Evolutionary conservation across 2,797 vertebrate species (phyloP).

Genomic region (Apodemus agrarius): DNA sequence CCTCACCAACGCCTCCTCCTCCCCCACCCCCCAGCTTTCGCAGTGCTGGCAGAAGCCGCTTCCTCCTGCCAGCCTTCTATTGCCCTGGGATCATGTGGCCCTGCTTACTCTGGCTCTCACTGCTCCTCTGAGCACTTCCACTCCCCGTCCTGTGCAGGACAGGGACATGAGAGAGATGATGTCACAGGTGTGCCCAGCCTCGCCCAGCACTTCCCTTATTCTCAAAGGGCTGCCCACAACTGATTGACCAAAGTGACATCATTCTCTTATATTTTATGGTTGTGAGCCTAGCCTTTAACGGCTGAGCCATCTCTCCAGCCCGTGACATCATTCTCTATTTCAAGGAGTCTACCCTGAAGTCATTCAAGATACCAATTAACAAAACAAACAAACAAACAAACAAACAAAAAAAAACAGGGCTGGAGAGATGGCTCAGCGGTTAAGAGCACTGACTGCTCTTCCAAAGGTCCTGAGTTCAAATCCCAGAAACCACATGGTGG

Average conservation of each 20-base stretch:
- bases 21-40: neutral
- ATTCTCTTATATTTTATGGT: too few relatives aligned
- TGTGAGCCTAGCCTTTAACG: too few relatives aligned
- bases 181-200: neutral
- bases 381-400: neutral
- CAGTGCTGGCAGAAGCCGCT: neutral
- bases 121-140: neutral
- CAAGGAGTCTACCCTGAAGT: neutral
- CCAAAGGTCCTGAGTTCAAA: too few relatives aligned
- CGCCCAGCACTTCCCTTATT: neutral
- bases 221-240: neutral
- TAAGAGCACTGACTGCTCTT: too few relatives aligned
- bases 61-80: neutral
- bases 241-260: neutral
- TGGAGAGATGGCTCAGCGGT: too few relatives aligned
- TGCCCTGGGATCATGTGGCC: neutral
- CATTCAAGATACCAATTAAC: neutral
- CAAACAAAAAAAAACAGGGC: too few relatives aligned
- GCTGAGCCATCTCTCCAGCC: too few relatives aligned
- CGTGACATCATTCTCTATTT: constrained; percentile 3
- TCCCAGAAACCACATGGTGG: too few relatives aligned
- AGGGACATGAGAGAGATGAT: neutral
- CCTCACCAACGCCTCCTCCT: neutral
- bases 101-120: too few relatives aligned
- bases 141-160: neutral